Conservation (phyloP, 2,797 vertebrate genomes). For the Graptemys geographica region DNA sequence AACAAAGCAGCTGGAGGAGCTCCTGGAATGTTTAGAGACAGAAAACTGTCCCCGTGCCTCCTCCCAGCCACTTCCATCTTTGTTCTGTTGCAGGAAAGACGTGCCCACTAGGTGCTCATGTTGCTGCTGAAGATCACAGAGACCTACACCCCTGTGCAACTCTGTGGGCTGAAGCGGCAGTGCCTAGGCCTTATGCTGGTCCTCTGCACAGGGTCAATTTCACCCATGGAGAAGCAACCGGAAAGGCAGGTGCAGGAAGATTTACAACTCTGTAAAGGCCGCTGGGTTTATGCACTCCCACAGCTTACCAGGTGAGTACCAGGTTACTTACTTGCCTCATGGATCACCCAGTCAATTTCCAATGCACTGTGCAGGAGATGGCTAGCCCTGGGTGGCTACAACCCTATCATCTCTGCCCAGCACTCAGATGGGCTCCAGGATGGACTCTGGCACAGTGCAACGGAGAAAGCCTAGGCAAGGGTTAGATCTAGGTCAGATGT, state of each 20-base stretch:
- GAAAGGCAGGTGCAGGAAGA: too few relatives aligned
- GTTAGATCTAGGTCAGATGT: conserved; percentile 47
- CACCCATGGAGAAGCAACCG: too few relatives aligned
- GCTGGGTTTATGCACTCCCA: too few relatives aligned
- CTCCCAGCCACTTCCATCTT: not conserved
- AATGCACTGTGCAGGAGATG: too few relatives aligned
- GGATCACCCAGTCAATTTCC: too few relatives aligned
- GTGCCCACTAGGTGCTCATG: not conserved
- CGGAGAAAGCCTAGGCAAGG: not conserved
- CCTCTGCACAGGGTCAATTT: not conserved
- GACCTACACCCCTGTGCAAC: not conserved
- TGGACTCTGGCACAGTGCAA: not conserved
- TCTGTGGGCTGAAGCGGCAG: not conserved
- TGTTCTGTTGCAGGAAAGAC: not conserved
- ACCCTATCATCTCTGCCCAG: accelerated
- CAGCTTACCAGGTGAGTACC: accelerated
- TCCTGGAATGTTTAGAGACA: not conserved
- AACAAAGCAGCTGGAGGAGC: not conserved
- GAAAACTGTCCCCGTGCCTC: not conserved
- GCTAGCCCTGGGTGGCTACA: too few relatives aligned
- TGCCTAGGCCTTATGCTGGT: not conserved
- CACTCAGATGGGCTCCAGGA: not conserved
- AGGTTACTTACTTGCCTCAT: too few relatives aligned
- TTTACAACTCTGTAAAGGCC: too few relatives aligned
- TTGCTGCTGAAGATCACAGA: not conserved